These are phyloP conservation scores for Megatriorchis doriae DNA, from an alignment of 2,113 vertebrate genomes.

Conservation along the genomic window DNA sequence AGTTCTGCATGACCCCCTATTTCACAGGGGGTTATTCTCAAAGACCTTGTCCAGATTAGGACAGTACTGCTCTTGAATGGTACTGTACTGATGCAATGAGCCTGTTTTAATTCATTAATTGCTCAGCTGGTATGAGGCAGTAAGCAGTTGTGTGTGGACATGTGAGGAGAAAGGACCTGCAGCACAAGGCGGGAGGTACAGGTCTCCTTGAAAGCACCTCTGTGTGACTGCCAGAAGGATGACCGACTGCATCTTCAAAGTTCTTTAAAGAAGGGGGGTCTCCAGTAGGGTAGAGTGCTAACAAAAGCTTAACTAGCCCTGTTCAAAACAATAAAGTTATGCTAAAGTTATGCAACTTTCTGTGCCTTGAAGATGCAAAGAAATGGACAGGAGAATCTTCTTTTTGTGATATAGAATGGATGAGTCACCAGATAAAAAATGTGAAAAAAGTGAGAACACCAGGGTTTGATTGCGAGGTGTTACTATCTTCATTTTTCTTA, in stretches of 20 bases:
- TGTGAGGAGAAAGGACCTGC: not conserved
- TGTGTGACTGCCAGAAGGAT: fast-evolving
- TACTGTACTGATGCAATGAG: not conserved
- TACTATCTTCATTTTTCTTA: not conserved
- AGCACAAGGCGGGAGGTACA: not conserved
- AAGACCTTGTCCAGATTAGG: not conserved
- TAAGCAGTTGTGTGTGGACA: not conserved
- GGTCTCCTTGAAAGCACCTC: not conserved
- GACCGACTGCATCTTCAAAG: not conserved
- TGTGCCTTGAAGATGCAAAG: not conserved
- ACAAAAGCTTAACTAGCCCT: not conserved
- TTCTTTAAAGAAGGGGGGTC: not conserved
- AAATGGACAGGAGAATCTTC: not conserved
- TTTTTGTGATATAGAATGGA: not conserved
- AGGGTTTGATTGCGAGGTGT: not conserved
- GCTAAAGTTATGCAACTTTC: not conserved
- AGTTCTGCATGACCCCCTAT: not conserved
- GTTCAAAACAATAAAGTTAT: not conserved
- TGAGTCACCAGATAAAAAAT: not conserved
- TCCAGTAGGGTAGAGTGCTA: not conserved
- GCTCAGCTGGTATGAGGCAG: not conserved
- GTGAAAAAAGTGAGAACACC: not conserved
- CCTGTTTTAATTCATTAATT: not conserved
- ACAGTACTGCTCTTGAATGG: not conserved
- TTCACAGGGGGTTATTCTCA: not conserved